phyloP scores from a whole-genome alignment of 2,888 invertebrate genomes.

The Lepidochrysops patricia region DNA sequence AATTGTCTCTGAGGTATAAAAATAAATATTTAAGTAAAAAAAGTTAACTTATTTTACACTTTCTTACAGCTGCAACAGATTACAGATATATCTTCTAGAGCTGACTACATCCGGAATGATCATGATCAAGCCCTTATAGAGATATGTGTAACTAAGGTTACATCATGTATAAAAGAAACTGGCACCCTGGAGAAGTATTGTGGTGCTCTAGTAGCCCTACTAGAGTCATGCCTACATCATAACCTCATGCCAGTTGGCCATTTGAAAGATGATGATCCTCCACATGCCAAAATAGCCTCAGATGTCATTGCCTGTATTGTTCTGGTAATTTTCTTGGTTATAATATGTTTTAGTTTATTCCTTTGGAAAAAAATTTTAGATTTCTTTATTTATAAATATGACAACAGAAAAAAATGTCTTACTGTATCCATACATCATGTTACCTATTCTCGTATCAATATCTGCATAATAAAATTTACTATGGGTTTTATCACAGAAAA shows the following conservation, averaged over 20 bases:
- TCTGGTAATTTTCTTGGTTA: conserved; percentile 75
- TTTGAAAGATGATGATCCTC: conserved; percentile 88
- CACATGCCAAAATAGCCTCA: conserved; percentile 96
- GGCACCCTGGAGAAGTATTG: conserved; percentile 90
- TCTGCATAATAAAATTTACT: no score
- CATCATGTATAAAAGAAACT: conserved; percentile 93
- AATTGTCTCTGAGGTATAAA: background rate
- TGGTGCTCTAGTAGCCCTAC: conserved; percentile 84
- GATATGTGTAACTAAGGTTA: conserved; percentile 93
- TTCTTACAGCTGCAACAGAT: conserved; percentile 78
- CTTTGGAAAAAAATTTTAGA: no score
- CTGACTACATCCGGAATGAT: conserved; percentile 88
- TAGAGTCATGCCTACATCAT: conserved; percentile 92
- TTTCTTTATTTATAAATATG: background rate
- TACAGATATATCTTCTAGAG: conserved; percentile 85
- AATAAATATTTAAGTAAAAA: no score
- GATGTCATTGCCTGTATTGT: conserved; percentile 96
- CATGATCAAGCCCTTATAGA: conserved; percentile 96
- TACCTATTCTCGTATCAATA: no score
- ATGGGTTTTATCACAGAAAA: no score
- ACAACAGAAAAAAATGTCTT: background rate
- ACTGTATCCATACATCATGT: no score
- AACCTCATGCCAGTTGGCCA: conserved; percentile 83
- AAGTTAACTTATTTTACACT: no score
- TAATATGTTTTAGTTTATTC: no score